A percentile compares a stretch with the other conserved stretches of the same genome.
These are phyloP conservation scores for Tethya wilhelma DNA, from an alignment of 37 sponge, comb jelly and placozoan species.

Conservation along the genomic window DNA sequence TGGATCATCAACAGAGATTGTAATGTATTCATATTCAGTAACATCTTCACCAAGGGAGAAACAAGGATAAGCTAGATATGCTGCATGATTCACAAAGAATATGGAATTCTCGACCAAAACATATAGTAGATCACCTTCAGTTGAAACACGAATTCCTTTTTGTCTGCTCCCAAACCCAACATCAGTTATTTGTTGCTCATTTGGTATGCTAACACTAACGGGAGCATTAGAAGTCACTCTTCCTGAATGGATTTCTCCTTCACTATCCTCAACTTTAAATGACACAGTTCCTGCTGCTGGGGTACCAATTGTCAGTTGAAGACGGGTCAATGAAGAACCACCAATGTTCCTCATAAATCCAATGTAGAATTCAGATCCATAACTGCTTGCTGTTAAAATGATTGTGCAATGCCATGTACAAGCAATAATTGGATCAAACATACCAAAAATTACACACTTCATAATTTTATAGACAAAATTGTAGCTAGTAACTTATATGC, in stretches of 20 bases:
- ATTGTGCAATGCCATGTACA: no score
- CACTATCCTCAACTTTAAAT: neutral
- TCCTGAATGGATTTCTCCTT: neutral
- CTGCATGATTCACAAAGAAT: neutral
- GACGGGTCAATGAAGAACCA: neutral
- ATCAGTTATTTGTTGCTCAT: neutral
- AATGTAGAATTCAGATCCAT: slow-evolving; percentile 15
- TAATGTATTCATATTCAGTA: slow-evolving; percentile 4
- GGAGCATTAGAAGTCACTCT: neutral
- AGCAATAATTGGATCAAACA: no score
- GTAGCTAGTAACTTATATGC: no score
- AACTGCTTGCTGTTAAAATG: neutral
- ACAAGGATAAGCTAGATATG: slow-evolving; percentile 5
- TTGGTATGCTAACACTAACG: neutral
- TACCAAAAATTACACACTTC: no score
- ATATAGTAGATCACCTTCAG: neutral
- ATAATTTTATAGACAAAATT: no score
- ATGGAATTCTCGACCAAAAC: neutral
- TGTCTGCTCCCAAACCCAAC: neutral
- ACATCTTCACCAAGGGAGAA: neutral
- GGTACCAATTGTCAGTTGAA: neutral
- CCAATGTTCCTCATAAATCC: slow-evolving; percentile 11
- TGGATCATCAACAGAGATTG: neutral
- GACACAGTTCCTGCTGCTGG: neutral
- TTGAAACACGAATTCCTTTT: neutral